Evolutionary conservation across 2,888 invertebrate genomes (phyloP).

Genomic region (Clepsis dumicolana): DNA sequence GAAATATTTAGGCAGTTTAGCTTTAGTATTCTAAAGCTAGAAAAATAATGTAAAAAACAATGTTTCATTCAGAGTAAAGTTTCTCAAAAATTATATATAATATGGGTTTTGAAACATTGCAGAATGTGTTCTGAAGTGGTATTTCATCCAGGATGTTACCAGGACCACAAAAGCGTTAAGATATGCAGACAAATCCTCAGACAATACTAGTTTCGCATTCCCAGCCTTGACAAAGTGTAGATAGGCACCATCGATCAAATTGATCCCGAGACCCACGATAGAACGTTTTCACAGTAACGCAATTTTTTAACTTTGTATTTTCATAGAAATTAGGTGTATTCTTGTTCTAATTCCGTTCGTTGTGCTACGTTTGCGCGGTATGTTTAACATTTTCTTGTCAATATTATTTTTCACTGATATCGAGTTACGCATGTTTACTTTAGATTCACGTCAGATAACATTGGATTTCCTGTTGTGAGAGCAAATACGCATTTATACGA

Average conservation of each 20-base stretch:
- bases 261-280: too few species aligned
- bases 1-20: conserved; percentile 44
- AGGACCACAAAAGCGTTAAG: neutral
- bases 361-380: conserved; percentile 11
- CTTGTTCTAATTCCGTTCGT: neutral
- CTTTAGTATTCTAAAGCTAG: conserved; percentile 31
- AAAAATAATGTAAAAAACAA: conserved; percentile 29
- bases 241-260: too few species aligned
- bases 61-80: neutral
- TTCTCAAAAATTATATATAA: neutral
- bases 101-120: neutral
- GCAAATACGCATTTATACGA: conserved; percentile 9
- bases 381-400: conserved; percentile 14
- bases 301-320: too few species aligned
- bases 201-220: too few species aligned
- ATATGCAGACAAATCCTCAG: neutral
- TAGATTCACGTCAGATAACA: conserved; percentile 13
- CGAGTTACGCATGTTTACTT: conserved; percentile 19
- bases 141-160: neutral
- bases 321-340: neutral
- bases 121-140: too few species aligned
- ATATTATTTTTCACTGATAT: conserved; percentile 14
- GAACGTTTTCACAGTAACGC: too few species aligned
- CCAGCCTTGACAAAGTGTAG: too few species aligned
- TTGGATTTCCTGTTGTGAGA: conserved; percentile 14